These are phyloP conservation scores for Drosophila melanogaster DNA, from an alignment of 1,140 invertebrate species.

Conservation along the genomic window DNA sequence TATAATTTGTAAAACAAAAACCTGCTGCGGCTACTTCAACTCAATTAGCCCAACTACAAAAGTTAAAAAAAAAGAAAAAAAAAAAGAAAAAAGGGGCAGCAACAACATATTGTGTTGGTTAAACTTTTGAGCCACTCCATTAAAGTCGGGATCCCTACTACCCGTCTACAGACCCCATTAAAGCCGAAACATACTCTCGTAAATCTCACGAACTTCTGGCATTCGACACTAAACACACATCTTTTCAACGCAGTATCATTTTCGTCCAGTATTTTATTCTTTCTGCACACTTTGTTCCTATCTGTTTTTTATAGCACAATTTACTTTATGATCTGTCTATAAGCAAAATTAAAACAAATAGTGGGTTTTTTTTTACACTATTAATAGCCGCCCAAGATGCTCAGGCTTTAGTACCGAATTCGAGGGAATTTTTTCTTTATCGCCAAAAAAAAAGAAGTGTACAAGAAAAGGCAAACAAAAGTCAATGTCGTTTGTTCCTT, in stretches of 20 bases:
- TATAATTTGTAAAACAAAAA: conserved; percentile 53
- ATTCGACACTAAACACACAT: conserved; percentile 6
- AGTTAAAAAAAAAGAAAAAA: neutral
- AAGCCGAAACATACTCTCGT: conserved; percentile 28
- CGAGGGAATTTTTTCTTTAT: conserved; percentile 34
- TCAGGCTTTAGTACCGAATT: conserved; percentile 21
- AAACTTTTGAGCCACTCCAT: conserved; percentile 38
- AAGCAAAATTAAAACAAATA: conserved; percentile 46
- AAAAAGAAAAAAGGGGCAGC: conserved; percentile 17
- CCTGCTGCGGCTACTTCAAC: conserved; percentile 47
- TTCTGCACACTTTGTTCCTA: conserved; percentile 1
- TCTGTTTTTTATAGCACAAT: conserved; percentile 29
- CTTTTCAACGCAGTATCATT: conserved; percentile 17
- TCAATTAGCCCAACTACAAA: conserved; percentile 34
- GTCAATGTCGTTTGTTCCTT: conserved; percentile 48
- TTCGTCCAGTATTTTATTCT: conserved; percentile 10
- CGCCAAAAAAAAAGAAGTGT: neutral
- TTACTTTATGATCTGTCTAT: conserved; percentile 42
- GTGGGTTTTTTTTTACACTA: conserved; percentile 36
- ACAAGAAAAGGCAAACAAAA: conserved; percentile 16
- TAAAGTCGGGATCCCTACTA: conserved; percentile 8
- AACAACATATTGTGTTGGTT: conserved; percentile 21
- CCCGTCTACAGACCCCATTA: conserved; percentile 22
- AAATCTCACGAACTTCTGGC: conserved; percentile 32
- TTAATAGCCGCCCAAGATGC: conserved; percentile 26